phyloP scores from a whole-genome alignment of 2,797 vertebrate genomes.

The Dryobates pubescens region DNA sequence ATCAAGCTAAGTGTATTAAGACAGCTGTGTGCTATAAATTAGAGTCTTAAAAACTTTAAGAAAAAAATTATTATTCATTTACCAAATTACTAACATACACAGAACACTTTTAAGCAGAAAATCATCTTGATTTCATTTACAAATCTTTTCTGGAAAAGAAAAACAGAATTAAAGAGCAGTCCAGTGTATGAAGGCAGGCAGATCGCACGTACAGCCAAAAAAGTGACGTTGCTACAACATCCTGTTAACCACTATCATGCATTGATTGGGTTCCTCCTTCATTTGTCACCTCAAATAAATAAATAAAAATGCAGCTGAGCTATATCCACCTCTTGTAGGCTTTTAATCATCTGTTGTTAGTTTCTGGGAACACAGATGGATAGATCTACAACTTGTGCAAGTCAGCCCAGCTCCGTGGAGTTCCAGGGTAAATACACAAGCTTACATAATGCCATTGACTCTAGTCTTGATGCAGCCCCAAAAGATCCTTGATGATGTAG shows the following conservation, averaged over 20 bases:
- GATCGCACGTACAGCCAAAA: background rate
- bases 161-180: background rate
- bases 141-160: background rate
- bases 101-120: background rate
- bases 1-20: slow-evolving; percentile 37
- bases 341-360: background rate
- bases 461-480: background rate
- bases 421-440: background rate
- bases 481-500: background rate
- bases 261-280: background rate
- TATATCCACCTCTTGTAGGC: background rate
- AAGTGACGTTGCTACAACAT: slow-evolving; percentile 27
- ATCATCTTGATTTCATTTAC: slow-evolving; percentile 38
- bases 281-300: slow-evolving; percentile 26
- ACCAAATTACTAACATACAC: background rate
- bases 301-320: slow-evolving; percentile 12
- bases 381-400: background rate
- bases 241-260: background rate
- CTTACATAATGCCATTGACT: background rate
- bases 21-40: slow-evolving; percentile 38
- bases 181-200: background rate
- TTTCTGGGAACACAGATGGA: background rate
- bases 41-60: slow-evolving; percentile 54
- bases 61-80: slow-evolving; percentile 48
- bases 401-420: background rate